Base-by-base conservation (phyloP, 2,797 vertebrate species). In the Florisuga fusca region DNA sequence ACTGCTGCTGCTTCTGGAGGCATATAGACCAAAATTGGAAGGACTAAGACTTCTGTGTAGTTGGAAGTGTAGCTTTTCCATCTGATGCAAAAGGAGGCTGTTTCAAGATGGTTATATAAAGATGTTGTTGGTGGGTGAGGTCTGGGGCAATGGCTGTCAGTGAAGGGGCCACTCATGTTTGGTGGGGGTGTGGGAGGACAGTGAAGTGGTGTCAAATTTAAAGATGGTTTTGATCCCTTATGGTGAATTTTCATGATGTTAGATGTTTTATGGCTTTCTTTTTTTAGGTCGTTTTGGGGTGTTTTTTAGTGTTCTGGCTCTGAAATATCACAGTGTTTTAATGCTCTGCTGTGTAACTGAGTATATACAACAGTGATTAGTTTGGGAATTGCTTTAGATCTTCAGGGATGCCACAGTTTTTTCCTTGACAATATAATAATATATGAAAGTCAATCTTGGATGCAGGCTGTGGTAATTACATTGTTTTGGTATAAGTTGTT, bases 341-440 rank as follows among this genome's bases (percentile, higher is more conserved):
- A 78, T 61, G 67, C 78, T 81, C 82, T 91, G 84, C 87, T 91
- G 3, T 92, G 79, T 90, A 75, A 91, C 51, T 41, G 79, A 25
- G 51, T 87, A 55, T 74, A 83, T 59, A 76, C 66, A 95, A 36
- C 69, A 84, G 79, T 63, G 76, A 91, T 92, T 84, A 85, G 27
- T 68, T 83, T 80, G 87, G 72, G 68, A 85, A 66, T 94, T 87
- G 87, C 81, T 86, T 95, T 73, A 96, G 93, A 92, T 95, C 93
- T 95, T 93, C 55, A 50, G 22, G 33, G 76, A 78, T 66, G 66
- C 84, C 84, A 68, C 61, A 27, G 31, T 46, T 77, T 29, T 82
- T 90, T 74, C 13, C 73, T 80, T 91, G 87, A 93, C 90, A 89
- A 72, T 75, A 91, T 93, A 89, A 92, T 96, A 93, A 89, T 54